phyloP scores from a whole-genome alignment of 92 coral and sea anemone genomes.

The Siderastrea radians region DNA sequence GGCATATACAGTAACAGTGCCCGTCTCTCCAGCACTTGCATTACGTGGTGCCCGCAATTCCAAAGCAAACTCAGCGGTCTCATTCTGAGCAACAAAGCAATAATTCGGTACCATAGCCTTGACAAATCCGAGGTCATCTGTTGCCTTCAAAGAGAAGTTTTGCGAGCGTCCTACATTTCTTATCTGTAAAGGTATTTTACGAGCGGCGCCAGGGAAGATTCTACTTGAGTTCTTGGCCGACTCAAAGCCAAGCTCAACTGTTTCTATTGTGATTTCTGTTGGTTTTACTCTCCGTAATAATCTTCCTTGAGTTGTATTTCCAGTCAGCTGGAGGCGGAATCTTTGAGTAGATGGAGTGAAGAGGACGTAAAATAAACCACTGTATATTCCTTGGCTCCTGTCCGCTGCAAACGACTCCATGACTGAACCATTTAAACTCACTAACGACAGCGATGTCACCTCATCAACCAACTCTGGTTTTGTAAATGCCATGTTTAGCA shows the following conservation, averaged over 20 bases:
- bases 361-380: slow-evolving; percentile 18
- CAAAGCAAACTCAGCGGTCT: slow-evolving; percentile 37
- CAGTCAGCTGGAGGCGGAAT: slow-evolving; percentile 56
- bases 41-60: slow-evolving; percentile 39
- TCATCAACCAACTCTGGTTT: slow-evolving; percentile 46
- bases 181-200: slow-evolving; percentile 27
- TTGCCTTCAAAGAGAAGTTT: slow-evolving; percentile 41
- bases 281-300: slow-evolving; percentile 43
- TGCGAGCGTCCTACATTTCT: slow-evolving; percentile 38
- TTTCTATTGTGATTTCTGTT: slow-evolving; percentile 32
- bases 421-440: slow-evolving; percentile 37
- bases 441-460: slow-evolving; percentile 34
- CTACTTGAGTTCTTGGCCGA: neutral
- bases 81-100: slow-evolving; percentile 17
- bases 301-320: slow-evolving; percentile 31
- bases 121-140: slow-evolving; percentile 56
- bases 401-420: slow-evolving; percentile 59
- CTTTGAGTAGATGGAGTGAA: slow-evolving; percentile 46
- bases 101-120: slow-evolving; percentile 27
- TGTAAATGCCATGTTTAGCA: slow-evolving; percentile 43
- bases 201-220: slow-evolving; percentile 31
- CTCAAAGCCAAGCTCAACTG: slow-evolving; percentile 19
- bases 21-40: slow-evolving; percentile 51
- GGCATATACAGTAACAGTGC: slow-evolving; percentile 42
- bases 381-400: slow-evolving; percentile 59